A percentile compares a stretch with the other conserved stretches of the same genome.
Conservation (phyloP, 2,113 vertebrate genomes). For the Chelonoidis abingdonii region DNA sequence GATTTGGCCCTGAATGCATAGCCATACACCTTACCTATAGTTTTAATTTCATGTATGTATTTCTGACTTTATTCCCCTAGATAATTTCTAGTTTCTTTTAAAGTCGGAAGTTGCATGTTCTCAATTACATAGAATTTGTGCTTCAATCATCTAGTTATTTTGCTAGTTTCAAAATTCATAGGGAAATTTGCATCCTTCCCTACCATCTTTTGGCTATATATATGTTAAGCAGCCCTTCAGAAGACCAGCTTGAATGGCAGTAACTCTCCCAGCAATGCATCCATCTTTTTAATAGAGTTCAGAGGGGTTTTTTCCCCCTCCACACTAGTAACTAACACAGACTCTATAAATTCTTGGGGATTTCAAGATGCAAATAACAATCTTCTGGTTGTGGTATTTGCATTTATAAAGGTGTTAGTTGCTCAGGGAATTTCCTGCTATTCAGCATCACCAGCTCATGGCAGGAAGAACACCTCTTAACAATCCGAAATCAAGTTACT, state of each 20-base stretch:
- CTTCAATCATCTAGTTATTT: neutral
- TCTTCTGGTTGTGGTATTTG: neutral
- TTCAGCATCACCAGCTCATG: neutral
- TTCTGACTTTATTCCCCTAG: neutral
- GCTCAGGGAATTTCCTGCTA: neutral
- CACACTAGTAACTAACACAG: constrained; percentile 30
- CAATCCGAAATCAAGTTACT: constrained; percentile 3
- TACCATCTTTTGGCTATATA: neutral
- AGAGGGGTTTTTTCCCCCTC: neutral
- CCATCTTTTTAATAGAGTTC: constrained; percentile 58
- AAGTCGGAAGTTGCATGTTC: neutral
- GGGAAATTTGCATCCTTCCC: constrained; percentile 1
- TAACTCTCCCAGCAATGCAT: constrained; percentile 23
- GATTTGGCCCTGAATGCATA: neutral
- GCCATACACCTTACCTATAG: neutral
- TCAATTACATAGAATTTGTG: neutral
- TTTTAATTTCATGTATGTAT: neutral
- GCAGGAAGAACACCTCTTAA: neutral
- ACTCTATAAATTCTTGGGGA: constrained; percentile 38
- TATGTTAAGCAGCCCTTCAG: constrained; percentile 41
- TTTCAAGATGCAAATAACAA: constrained; percentile 46
- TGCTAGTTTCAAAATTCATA: neutral
- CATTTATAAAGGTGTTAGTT: constrained; percentile 17
- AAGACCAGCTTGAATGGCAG: constrained; percentile 39
- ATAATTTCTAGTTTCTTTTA: neutral